These are phyloP conservation scores for Pseudochaenichthys georgianus DNA, from an alignment of 2,797 vertebrate species.

Conservation along the genomic window DNA sequence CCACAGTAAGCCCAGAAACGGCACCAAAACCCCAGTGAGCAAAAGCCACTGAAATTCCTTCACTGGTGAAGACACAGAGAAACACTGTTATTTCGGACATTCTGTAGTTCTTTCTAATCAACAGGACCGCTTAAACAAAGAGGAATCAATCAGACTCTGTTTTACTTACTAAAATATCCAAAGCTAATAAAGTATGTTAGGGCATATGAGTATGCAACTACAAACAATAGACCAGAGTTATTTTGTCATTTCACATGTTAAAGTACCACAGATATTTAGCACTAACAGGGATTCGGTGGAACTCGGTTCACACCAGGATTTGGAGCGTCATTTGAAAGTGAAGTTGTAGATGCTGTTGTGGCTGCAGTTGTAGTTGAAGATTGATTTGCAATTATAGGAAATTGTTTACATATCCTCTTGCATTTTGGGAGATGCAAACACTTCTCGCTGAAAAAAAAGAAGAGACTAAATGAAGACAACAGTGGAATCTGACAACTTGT, in stretches of 20 bases:
- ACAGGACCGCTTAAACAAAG: neutral
- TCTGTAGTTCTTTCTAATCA: neutral
- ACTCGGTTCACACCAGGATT: rapidly evolving
- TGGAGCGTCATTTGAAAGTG: neutral
- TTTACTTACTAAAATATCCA: neutral
- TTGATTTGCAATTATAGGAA: too few species aligned
- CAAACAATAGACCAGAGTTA: neutral
- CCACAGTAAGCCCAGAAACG: conserved; percentile 16
- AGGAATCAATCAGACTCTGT: neutral
- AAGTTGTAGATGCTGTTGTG: neutral
- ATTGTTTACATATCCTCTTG: too few species aligned
- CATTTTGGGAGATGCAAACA: rapidly evolving
- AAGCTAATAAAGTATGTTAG: neutral
- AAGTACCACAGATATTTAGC: neutral
- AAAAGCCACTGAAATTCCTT: rapidly evolving
- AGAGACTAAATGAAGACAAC: neutral
- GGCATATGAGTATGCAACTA: neutral
- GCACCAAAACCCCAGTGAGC: neutral
- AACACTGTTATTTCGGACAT: neutral
- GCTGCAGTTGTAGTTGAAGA: too few species aligned
- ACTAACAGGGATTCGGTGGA: rapidly evolving
- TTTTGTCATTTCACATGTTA: neutral
- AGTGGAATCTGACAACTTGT: neutral
- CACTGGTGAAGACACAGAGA: conserved; percentile 12
- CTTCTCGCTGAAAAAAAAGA: neutral